Conservation (phyloP, 2,113 vertebrate species). For the Empidonax alnorum region DNA sequence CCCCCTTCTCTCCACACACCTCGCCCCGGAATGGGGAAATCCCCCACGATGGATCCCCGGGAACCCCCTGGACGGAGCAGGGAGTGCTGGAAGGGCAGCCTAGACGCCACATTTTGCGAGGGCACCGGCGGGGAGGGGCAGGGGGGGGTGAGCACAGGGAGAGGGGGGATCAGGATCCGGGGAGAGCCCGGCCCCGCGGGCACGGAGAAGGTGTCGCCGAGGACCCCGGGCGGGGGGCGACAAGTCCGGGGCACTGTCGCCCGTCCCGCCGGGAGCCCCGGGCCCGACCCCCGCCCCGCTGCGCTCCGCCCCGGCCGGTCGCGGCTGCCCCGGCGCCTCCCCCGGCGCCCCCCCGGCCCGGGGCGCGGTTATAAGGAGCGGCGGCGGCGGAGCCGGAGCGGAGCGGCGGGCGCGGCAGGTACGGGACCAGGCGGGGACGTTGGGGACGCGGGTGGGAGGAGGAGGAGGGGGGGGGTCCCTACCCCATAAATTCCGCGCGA, state of each 20-base stretch:
- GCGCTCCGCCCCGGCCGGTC: background rate
- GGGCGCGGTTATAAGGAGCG: conserved; percentile 17
- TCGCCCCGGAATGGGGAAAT: background rate
- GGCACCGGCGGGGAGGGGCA: too few relatives aligned
- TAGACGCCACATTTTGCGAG: background rate
- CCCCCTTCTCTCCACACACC: background rate
- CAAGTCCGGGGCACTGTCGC: too few relatives aligned
- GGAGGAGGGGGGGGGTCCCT: too few relatives aligned
- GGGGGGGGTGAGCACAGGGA: background rate
- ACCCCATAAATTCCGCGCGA: too few relatives aligned
- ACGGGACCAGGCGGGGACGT: background rate
- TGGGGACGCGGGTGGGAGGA: background rate
- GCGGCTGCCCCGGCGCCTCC: background rate
- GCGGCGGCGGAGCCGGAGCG: background rate
- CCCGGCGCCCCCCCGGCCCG: background rate
- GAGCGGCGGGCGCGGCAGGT: background rate
- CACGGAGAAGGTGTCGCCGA: background rate
- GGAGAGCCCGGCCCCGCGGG: background rate
- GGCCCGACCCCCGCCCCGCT: background rate
- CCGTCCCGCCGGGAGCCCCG: background rate
- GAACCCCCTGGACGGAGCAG: background rate
- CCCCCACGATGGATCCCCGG: background rate
- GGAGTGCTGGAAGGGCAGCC: background rate
- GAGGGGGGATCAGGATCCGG: background rate
- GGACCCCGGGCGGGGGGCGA: too few relatives aligned